phyloP scores from a whole-genome alignment of 2,113 vertebrate species.

The Eidolon helvum region DNA sequence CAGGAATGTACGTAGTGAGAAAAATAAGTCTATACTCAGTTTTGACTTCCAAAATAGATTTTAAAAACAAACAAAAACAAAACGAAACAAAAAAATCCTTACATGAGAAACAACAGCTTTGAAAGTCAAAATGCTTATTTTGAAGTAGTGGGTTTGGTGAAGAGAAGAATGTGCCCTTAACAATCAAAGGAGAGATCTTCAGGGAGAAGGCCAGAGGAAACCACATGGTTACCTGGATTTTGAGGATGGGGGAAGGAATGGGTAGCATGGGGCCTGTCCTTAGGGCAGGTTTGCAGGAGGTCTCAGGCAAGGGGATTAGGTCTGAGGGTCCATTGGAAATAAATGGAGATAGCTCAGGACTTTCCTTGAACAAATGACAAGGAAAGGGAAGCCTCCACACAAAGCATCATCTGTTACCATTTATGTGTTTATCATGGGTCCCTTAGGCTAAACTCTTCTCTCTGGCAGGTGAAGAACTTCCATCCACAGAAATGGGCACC shows the following conservation, averaged over 20 bases:
- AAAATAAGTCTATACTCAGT: not conserved
- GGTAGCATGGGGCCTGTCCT: not conserved
- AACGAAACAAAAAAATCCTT: not conserved
- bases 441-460: not conserved
- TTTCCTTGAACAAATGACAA: not conserved
- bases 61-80: not conserved
- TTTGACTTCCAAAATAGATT: not conserved
- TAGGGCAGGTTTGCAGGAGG: not conserved
- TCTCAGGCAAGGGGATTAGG: not conserved
- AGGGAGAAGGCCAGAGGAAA: not conserved
- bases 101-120: not conserved
- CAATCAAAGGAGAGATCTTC: not conserved
- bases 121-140: constrained; percentile 3
- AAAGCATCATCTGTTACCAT: not conserved
- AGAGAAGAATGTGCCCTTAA: not conserved
- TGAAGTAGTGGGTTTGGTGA: not conserved
- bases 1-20: not conserved
- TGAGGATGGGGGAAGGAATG: not conserved
- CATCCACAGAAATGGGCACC: not conserved
- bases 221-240: not conserved
- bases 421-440: not conserved
- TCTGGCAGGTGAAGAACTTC: not conserved
- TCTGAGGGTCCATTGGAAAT: not conserved
- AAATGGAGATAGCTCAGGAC: not conserved
- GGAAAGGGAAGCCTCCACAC: not conserved